Base-by-base conservation (phyloP, 2,888 invertebrate species). In the Pristionchus maxplancki region DNA sequence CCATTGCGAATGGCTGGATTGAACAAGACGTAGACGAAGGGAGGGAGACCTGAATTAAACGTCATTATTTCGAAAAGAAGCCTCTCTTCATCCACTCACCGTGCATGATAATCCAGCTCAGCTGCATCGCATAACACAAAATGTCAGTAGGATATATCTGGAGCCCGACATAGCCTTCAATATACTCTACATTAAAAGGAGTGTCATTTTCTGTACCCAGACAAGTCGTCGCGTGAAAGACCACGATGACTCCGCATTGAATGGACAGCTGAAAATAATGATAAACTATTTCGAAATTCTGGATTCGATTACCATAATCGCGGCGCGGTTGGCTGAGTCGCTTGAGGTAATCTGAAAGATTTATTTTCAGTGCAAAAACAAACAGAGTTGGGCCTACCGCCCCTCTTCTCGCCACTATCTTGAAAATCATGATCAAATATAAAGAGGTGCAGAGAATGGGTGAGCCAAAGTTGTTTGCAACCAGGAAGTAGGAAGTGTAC, bases 201-300 rank as follows among this genome's bases (percentile, higher is more conserved):
- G n/a, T n/a, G n/a, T n/a, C n/a, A n/a, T n/a, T 8, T 28, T 34
- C 13, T n/a, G 37, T 37, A 24, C 71, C 71, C 15, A 71, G 40
- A 20, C 71, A 71, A 1, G 71, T 71, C 5, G 71, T 71, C 15
- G 40, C 40, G 24, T 71, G 71, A 31, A 71, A n/a, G 24, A 71
- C 40, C 20, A 71, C 71, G 37, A 71, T 71, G 20, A 71, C 37
- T 37, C 71, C 71, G 71, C 71, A 71, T 71, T 71, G 37, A 20
- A 40, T 40, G 24, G 71, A 71, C 17, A 71, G 34, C 71, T 71
- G 64, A 67, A 31, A 67, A 67, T 4, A 13, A 71, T 37, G 0
- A 37, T 37, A 24, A 20, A 4, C 20, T 4, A 34, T 37, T 37
- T 37, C 20, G 3, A 3, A 20, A 37, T 20, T 37, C 0, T 34